Evolutionary conservation across 2,113 vertebrate species (phyloP).

Genomic region (Rhinogobius similis): DNA sequence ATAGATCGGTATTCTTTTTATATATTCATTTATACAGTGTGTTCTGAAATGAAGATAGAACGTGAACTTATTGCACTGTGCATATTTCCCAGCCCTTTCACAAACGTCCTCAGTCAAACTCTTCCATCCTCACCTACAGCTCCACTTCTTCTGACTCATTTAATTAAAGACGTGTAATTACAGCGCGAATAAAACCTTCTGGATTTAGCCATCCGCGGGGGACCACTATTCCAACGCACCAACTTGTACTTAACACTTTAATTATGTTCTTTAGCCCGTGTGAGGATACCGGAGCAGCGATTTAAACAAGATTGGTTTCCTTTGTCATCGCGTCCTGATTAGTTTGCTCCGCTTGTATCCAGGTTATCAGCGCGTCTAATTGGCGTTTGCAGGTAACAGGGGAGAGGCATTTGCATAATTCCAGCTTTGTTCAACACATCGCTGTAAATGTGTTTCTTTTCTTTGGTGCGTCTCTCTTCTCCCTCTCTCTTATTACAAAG

Average conservation of each 20-base stretch:
- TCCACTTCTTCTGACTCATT: constrained; percentile 22
- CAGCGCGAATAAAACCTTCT: constrained; percentile 47
- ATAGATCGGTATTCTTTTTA: too few relatives aligned
- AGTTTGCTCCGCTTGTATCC: constrained; percentile 29
- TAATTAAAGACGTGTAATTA: constrained; percentile 66
- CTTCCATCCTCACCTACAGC: constrained; percentile 10
- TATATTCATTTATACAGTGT: too few relatives aligned
- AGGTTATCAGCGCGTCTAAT: constrained; percentile 56
- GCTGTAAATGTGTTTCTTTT: constrained; percentile 26
- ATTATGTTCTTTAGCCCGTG: constrained; percentile 49
- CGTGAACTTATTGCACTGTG: not conserved
- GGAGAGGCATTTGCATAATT: constrained; percentile 44
- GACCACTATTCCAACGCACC: constrained; percentile 32
- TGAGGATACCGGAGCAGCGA: constrained; percentile 18
- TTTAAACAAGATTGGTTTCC: constrained; percentile 22
- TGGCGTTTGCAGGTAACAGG: constrained; percentile 50
- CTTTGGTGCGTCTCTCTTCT: constrained; percentile 20
- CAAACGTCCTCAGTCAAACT: constrained; percentile 17
- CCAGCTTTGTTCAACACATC: constrained; percentile 34
- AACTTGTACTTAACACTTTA: constrained; percentile 57
- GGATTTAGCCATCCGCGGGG: constrained; percentile 37
- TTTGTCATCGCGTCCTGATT: constrained; percentile 12
- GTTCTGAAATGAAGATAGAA: too few relatives aligned
- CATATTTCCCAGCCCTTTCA: constrained; percentile 53
- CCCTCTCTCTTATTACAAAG: too few relatives aligned